Percentiles rank a stretch among this genome's conserved stretches.
These are phyloP conservation scores for Orthonyx spaldingii DNA, from an alignment of 2,113 vertebrate genomes.

Conservation along the genomic window DNA sequence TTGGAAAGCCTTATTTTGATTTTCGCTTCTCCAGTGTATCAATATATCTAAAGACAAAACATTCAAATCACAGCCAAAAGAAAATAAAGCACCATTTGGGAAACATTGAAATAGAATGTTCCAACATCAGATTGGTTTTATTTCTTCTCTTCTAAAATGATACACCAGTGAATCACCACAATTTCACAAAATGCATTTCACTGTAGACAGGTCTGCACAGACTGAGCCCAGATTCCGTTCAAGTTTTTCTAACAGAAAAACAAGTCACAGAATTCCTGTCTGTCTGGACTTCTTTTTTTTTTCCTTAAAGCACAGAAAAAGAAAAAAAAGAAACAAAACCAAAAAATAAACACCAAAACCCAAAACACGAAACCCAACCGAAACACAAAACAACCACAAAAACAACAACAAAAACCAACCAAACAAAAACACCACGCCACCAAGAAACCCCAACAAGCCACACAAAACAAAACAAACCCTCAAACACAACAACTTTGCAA, in stretches of 20 bases:
- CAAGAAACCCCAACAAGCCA: neutral
- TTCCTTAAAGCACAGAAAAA: neutral
- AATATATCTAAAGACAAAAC: neutral
- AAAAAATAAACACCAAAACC: neutral
- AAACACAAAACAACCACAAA: neutral
- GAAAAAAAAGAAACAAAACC: neutral
- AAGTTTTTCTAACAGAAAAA: neutral
- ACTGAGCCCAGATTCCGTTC: neutral
- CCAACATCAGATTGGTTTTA: neutral
- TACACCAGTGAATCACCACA: neutral
- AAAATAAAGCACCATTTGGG: neutral
- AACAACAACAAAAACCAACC: neutral
- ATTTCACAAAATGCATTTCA: neutral
- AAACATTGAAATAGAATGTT: neutral
- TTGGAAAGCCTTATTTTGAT: neutral
- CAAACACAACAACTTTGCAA: neutral
- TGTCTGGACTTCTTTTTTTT: neutral
- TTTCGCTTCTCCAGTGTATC: neutral
- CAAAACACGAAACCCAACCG: neutral
- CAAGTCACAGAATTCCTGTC: neutral
- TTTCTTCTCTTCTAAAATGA: neutral
- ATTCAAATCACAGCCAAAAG: neutral
- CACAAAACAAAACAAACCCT: neutral
- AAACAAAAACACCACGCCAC: neutral
- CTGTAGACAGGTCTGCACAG: neutral